These are phyloP conservation scores for Platynereis dumerilii DNA, from an alignment of 2,888 invertebrate genomes.

Conservation along the genomic window DNA sequence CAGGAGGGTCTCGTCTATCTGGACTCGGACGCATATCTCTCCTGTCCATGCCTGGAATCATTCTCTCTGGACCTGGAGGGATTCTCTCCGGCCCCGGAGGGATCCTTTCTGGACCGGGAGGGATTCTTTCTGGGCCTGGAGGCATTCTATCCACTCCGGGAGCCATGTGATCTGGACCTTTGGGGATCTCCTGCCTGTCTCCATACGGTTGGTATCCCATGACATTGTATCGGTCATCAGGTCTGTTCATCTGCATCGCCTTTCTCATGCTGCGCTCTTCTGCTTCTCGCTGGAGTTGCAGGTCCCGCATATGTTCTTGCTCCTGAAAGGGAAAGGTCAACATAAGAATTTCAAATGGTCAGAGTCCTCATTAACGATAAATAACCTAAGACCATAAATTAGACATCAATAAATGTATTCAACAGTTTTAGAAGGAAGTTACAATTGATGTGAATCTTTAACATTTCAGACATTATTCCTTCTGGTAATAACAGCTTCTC, in stretches of 20 bases:
- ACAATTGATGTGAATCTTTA: too few species aligned
- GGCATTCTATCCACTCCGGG: neutral
- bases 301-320: constrained; percentile 52
- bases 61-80: neutral
- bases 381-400: too few species aligned
- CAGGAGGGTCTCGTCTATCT: neutral
- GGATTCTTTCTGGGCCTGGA: neutral
- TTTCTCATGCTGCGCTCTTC: constrained; percentile 64
- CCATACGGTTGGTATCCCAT: neutral
- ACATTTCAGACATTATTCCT: too few species aligned
- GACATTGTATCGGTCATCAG: constrained; percentile 16
- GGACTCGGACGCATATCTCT: neutral
- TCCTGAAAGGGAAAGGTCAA: constrained; percentile 47
- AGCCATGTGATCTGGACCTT: neutral
- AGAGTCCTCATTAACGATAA: too few species aligned
- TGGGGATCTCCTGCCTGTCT: neutral
- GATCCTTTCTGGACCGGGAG: neutral
- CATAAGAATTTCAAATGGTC: neutral
- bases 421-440: too few species aligned
- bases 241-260: neutral
- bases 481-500: too few species aligned
- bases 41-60: too few species aligned
- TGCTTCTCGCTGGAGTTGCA: constrained; percentile 64
- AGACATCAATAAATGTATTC: too few species aligned
- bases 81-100: neutral